phyloP scores from a whole-genome alignment of 2,113 vertebrate genomes.

The Meles meles region DNA sequence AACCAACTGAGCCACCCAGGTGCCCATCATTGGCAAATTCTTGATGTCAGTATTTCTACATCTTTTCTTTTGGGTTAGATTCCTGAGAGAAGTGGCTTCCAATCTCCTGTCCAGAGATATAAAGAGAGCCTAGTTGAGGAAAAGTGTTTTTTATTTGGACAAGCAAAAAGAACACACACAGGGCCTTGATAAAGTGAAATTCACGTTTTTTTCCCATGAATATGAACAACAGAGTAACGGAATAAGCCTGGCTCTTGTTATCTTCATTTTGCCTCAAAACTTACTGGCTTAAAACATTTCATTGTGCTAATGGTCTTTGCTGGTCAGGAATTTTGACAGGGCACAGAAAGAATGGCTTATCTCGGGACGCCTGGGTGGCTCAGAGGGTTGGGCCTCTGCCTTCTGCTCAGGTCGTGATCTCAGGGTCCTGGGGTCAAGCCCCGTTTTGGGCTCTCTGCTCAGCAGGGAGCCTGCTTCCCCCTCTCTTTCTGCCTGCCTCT shows the following conservation, averaged over 20 bases:
- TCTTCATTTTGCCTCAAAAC: neutral
- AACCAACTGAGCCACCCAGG: no score
- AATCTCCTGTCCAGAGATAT: neutral
- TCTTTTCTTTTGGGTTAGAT: neutral
- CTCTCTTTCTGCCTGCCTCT: no score
- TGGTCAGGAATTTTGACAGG: neutral
- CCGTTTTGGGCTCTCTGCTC: no score
- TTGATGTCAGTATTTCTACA: neutral
- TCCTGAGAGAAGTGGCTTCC: neutral
- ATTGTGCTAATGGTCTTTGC: neutral
- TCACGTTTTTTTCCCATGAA: neutral
- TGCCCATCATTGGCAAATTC: no score
- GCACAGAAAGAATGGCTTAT: neutral
- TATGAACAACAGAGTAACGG: neutral
- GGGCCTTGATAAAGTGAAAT: neutral
- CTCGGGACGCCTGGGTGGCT: neutral
- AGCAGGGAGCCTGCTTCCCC: no score
- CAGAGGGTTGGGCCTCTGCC: no score
- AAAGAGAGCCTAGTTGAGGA: neutral
- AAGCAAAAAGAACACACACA: neutral
- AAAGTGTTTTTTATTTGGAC: conserved; percentile 6
- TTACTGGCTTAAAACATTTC: neutral
- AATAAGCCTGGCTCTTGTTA: neutral
- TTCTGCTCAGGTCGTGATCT: no score
- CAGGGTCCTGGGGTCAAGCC: no score